Evolutionary conservation across 2,797 vertebrate genomes (phyloP).

Genomic region (Merluccius polli): DNA sequence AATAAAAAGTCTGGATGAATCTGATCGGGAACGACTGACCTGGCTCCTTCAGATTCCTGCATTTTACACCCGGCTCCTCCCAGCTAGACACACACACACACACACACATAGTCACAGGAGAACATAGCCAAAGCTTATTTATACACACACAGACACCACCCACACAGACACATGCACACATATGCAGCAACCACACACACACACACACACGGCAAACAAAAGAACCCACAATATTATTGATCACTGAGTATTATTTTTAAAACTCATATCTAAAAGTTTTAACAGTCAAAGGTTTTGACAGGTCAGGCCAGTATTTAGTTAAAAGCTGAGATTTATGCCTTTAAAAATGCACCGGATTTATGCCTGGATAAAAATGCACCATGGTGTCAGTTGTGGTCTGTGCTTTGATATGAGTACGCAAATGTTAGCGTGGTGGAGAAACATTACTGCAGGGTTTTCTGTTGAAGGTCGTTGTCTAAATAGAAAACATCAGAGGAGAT

Average conservation of each 20-base stretch:
- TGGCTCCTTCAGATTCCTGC: no score
- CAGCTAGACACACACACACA: neutral
- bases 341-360: no score
- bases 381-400: neutral
- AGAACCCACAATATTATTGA: neutral
- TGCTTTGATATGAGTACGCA: neutral
- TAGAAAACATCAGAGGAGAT: neutral
- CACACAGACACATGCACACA: neutral
- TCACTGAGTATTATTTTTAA: neutral
- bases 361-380: no score
- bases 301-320: neutral
- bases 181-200: neutral
- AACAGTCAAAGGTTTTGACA: neutral
- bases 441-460: neutral
- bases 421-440: neutral
- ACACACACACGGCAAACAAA: neutral
- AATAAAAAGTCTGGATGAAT: constrained; percentile 30
- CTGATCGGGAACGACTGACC: no score
- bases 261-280: neutral
- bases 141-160: constrained; percentile 14
- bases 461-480: neutral
- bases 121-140: neutral
- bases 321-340: neutral
- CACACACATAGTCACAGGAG: neutral
- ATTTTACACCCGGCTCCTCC: neutral